Conservation (phyloP, 2,113 vertebrate genomes). For the Lophochroa leadbeateri region DNA sequence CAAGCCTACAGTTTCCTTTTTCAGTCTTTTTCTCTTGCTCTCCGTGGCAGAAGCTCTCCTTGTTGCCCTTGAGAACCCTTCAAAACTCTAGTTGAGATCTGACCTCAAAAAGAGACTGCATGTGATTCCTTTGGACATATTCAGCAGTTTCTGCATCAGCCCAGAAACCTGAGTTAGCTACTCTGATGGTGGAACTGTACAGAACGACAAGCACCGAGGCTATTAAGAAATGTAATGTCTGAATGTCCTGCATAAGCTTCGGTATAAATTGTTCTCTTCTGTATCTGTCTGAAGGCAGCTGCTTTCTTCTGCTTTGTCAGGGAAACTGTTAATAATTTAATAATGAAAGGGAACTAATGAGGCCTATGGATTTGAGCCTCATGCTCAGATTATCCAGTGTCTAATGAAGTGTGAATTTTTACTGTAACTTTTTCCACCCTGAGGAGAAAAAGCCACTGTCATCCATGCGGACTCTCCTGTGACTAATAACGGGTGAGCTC, state of each 20-base stretch:
- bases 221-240: constrained; percentile 32
- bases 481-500: constrained; percentile 56
- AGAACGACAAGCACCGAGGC: rapidly evolving
- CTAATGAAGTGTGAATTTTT: constrained; percentile 60
- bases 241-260: neutral
- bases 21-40: neutral
- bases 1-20: neutral
- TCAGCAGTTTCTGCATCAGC: neutral
- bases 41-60: neutral
- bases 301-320: constrained; percentile 61
- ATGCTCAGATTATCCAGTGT: constrained; percentile 48
- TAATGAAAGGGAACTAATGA: constrained; percentile 64
- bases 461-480: constrained; percentile 5
- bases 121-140: neutral
- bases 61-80: neutral
- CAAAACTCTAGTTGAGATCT: neutral
- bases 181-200: neutral
- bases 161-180: neutral
- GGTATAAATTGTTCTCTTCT: constrained; percentile 27
- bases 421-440: constrained; percentile 59
- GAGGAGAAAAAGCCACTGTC: constrained; percentile 48
- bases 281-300: constrained; percentile 50
- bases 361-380: constrained; percentile 51
- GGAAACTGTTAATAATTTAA: constrained; percentile 63
- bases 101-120: neutral